Evolutionary conservation across 2,888 invertebrate species (phyloP).

Genomic region (Drosophila kanekoi): DNA sequence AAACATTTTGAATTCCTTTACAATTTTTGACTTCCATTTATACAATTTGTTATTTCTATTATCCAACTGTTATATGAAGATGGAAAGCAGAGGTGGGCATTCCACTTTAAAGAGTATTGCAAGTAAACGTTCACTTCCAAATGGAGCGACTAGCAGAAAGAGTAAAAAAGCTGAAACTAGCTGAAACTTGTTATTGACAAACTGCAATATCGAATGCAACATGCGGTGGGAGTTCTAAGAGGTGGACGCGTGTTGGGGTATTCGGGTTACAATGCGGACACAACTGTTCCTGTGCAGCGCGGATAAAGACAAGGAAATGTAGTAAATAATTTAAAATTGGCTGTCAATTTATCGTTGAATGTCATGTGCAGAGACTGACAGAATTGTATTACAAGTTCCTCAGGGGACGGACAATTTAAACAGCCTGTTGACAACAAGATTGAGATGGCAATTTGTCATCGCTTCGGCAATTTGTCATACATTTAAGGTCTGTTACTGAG

Average conservation of each 20-base stretch:
- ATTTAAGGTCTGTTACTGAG: not conserved
- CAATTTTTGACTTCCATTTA: no score
- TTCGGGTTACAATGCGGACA: not conserved
- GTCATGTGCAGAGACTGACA: slow-evolving; percentile 32
- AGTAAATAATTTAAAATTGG: slow-evolving; percentile 64
- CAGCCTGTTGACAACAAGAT: slow-evolving; percentile 57
- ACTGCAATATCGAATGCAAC: slow-evolving; percentile 34
- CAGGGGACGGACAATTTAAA: slow-evolving; percentile 13
- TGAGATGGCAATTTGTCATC: slow-evolving; percentile 61
- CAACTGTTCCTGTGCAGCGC: slow-evolving; percentile 11
- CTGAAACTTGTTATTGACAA: slow-evolving; percentile 57
- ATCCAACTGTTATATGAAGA: no score
- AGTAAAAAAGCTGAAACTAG: slow-evolving; percentile 25
- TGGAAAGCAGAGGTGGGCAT: no score
- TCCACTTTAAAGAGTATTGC: slow-evolving; percentile 1
- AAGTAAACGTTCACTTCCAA: slow-evolving; percentile 13
- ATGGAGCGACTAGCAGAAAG: slow-evolving; percentile 9
- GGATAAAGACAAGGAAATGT: slow-evolving; percentile 46
- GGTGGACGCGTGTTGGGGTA: not conserved
- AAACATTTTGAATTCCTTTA: no score
- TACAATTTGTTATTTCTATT: no score
- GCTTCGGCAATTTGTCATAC: slow-evolving; percentile 47
- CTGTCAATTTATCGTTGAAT: slow-evolving; percentile 57
- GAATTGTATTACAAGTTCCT: slow-evolving; percentile 20
- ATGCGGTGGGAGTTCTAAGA: slow-evolving; percentile 14